phyloP scores from a whole-genome alignment of 2,113 vertebrate genomes.

The Myrmophylax atrothorax region DNA sequence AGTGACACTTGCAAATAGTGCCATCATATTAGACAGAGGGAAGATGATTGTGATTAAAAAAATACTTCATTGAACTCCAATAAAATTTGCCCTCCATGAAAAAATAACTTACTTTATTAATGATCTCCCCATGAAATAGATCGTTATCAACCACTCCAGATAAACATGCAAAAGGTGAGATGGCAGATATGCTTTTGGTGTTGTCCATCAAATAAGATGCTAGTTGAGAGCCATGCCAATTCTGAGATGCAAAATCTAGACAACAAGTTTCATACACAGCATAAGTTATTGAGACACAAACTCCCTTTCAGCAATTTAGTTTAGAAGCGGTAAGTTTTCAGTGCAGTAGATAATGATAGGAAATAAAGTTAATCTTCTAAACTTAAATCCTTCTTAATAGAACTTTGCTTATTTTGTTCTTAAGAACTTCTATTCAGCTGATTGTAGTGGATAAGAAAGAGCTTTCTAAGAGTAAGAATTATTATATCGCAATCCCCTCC shows the following conservation, averaged over 20 bases:
- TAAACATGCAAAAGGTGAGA: slow-evolving; percentile 58
- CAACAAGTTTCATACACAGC: background rate
- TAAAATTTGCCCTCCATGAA: background rate
- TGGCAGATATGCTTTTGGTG: slow-evolving; percentile 13
- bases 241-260: slow-evolving; percentile 37
- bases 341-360: background rate
- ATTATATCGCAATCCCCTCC: background rate
- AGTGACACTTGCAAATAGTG: background rate
- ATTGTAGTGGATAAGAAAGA: background rate
- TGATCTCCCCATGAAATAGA: background rate
- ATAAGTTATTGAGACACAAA: background rate
- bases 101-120: slow-evolving; percentile 47
- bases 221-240: slow-evolving; percentile 16
- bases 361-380: background rate
- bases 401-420: background rate
- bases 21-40: background rate
- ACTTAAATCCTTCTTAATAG: background rate
- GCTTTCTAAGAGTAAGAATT: background rate
- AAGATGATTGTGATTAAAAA: background rate
- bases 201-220: slow-evolving; percentile 35
- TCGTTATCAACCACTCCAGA: slow-evolving; percentile 8
- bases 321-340: background rate
- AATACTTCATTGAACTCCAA: background rate
- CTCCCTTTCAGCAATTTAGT: background rate
- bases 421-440: background rate